Evolutionary conservation across 2,888 invertebrate genomes (phyloP).

Genomic region (Chromoteleia sp.): DNA sequence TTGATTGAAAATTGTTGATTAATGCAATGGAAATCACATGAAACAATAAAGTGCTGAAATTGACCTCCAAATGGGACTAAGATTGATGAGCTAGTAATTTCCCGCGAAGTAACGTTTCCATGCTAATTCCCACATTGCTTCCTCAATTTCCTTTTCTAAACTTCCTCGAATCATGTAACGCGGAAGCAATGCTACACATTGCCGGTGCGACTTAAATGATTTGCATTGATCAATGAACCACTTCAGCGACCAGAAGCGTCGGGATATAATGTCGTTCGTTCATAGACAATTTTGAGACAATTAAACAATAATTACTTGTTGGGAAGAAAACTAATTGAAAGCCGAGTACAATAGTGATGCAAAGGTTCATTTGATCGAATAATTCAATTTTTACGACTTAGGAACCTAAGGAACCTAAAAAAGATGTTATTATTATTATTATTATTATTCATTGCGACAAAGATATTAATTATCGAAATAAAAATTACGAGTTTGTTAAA

Average conservation of each 20-base stretch:
- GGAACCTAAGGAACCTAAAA: no score
- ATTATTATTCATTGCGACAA: no score
- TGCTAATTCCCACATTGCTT: constrained; percentile 59
- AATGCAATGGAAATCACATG: constrained; percentile 29
- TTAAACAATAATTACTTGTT: constrained; percentile 5
- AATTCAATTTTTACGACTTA: no score
- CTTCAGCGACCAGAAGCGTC: constrained; percentile 9
- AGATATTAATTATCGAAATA: no score
- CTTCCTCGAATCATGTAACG: constrained; percentile 65
- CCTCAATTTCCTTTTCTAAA: constrained; percentile 69
- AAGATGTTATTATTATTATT: no score
- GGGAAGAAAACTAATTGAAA: no score
- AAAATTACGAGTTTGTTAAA: no score
- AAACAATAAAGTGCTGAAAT: constrained; percentile 47
- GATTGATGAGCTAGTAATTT: constrained; percentile 65
- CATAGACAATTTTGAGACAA: neutral
- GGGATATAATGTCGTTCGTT: constrained; percentile 1
- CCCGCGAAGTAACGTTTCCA: constrained; percentile 49
- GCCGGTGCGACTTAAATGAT: constrained; percentile 61
- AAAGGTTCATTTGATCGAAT: no score
- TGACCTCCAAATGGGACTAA: constrained; percentile 41
- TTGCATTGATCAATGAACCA: constrained; percentile 57
- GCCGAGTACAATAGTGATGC: no score
- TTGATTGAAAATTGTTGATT: constrained; percentile 20
- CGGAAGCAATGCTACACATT: constrained; percentile 60